Conservation (phyloP, 2,888 invertebrate species). For the Pinctada fucata region DNA sequence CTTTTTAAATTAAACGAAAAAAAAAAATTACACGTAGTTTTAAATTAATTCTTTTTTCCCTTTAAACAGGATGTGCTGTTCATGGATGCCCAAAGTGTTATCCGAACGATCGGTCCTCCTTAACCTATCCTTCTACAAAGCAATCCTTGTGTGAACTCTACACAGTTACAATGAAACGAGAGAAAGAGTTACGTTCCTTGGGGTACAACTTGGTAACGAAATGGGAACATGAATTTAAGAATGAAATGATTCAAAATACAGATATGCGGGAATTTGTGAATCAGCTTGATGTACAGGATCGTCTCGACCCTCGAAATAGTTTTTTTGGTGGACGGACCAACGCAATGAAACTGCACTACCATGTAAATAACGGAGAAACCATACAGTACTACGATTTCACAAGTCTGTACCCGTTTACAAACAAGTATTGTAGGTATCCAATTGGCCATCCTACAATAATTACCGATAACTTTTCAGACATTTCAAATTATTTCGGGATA, state of each 20-base stretch:
- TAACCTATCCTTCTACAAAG: conserved; percentile 18
- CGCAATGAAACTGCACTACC: conserved; percentile 8
- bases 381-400: conserved; percentile 9
- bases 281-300: neutral
- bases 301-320: conserved; percentile 13
- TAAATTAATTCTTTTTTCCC: neutral
- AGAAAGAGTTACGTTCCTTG: neutral
- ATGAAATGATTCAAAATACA: conserved; percentile 1
- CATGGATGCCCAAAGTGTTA: conserved; percentile 15
- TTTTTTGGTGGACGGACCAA: conserved; percentile 30
- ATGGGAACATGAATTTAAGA: conserved; percentile 25
- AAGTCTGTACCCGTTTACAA: conserved; percentile 19
- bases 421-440: conserved; percentile 20
- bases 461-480: conserved; percentile 11
- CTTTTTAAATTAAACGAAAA: too few species aligned
- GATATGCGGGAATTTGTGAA: conserved; percentile 3
- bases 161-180: conserved; percentile 11
- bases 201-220: conserved; percentile 11
- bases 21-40: too few species aligned
- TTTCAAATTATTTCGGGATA: conserved; percentile 19
- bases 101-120: conserved; percentile 3
- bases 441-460: conserved; percentile 43
- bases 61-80: conserved; percentile 14
- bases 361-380: neutral
- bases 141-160: conserved; percentile 17